Evolutionary conservation across 2,888 invertebrate genomes (phyloP).

Genomic region (Brachyopa scutellaris): DNA sequence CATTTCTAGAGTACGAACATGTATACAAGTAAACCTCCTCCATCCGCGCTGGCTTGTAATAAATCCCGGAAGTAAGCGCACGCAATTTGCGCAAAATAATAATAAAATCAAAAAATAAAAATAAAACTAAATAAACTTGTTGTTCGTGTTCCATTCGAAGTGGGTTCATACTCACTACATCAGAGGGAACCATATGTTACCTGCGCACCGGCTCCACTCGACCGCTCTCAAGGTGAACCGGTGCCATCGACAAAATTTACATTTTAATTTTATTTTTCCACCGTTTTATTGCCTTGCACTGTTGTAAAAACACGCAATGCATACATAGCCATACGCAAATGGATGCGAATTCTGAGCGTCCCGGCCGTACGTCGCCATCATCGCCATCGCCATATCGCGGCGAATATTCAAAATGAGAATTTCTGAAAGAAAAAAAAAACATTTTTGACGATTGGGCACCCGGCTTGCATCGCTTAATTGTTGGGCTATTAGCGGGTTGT

Average conservation of each 20-base stretch:
- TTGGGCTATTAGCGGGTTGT: conserved; percentile 37
- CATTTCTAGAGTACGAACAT: neutral
- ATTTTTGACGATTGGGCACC: conserved; percentile 25
- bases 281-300: conserved; percentile 64
- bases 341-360: conserved; percentile 54
- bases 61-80: conserved; percentile 66
- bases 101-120: conserved; percentile 24
- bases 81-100: conserved; percentile 64
- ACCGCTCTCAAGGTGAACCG: conserved; percentile 70
- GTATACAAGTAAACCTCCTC: neutral
- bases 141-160: conserved; percentile 48
- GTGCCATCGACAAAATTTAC: conserved; percentile 71
- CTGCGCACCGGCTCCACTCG: conserved; percentile 51
- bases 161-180: conserved; percentile 7
- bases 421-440: neutral
- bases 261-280: conserved; percentile 53
- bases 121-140: conserved; percentile 40
- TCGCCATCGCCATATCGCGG: neutral
- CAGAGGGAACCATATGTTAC: conserved; percentile 29
- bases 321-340: conserved; percentile 59
- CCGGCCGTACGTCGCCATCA: conserved; percentile 17
- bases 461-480: conserved; percentile 40
- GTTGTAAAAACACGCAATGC: conserved; percentile 62
- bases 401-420: neutral
- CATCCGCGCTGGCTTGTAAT: conserved; percentile 42